These are phyloP conservation scores for Crotalus tigris DNA, from an alignment of 2,113 vertebrate genomes.

Conservation along the genomic window DNA sequence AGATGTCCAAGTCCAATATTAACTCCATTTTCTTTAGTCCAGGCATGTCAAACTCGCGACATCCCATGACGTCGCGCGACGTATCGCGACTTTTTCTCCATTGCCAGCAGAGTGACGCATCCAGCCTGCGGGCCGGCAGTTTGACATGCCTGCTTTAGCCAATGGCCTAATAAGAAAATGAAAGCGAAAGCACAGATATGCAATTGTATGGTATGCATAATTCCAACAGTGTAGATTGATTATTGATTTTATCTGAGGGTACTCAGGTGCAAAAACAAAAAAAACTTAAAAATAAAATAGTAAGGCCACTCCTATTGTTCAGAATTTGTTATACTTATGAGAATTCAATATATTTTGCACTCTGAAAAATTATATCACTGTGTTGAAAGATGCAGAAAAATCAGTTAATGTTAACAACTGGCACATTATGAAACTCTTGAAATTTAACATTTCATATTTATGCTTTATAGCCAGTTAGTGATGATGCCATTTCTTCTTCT, in stretches of 20 bases:
- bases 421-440: neutral
- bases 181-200: neutral
- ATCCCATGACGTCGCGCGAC: too few species aligned
- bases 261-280: conserved; percentile 35
- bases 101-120: too few species aligned
- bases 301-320: conserved; percentile 2
- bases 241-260: neutral
- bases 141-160: neutral
- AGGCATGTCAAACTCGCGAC: too few species aligned
- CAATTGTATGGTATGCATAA: neutral
- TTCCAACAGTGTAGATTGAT: conserved; percentile 6
- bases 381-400: neutral
- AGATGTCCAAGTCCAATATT: neutral
- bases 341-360: neutral
- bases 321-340: neutral
- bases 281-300: neutral
- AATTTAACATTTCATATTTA: neutral
- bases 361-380: neutral
- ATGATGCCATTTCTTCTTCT: neutral
- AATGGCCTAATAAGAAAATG: neutral
- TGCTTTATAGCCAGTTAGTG: neutral
- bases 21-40: neutral
- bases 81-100: too few species aligned
- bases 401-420: neutral
- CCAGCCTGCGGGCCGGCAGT: too few species aligned